Percentiles rank a stretch among this genome's conserved stretches.
phyloP scores from a whole-genome alignment of 1,140 invertebrate genomes.

The honey bee (Apis mellifera) region DNA sequence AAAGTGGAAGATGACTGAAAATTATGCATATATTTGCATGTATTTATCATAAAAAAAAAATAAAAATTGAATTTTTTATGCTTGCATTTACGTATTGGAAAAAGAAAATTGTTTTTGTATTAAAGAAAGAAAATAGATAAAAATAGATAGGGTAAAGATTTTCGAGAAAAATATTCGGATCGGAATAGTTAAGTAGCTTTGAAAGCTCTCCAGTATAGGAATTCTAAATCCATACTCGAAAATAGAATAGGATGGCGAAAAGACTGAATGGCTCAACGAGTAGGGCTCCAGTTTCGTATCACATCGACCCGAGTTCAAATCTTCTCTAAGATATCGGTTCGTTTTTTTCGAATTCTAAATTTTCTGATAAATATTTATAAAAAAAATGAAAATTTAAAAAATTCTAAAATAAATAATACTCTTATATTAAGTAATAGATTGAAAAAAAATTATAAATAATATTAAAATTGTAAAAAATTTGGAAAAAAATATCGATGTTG shows the following conservation, averaged over 20 bases:
- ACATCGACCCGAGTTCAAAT: not conserved
- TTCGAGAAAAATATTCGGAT: constrained; percentile 8
- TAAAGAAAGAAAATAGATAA: no score
- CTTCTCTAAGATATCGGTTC: no score
- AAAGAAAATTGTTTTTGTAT: not conserved
- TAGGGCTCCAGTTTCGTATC: not conserved
- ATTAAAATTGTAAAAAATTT: no score
- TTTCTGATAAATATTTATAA: no score
- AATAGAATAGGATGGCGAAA: not conserved
- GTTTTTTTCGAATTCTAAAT: no score
- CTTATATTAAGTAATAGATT: no score
- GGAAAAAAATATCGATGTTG: not conserved
- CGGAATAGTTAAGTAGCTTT: not conserved
- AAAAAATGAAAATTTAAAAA: no score
- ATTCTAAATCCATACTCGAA: not conserved
- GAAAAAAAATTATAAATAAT: no score
- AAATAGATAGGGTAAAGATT: not conserved
- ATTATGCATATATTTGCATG: not conserved
- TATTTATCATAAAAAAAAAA: not conserved
- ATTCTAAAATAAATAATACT: no score
- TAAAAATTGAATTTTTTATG: not conserved
- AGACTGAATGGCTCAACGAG: not conserved
- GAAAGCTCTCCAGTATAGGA: not conserved
- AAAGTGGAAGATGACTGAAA: no score
- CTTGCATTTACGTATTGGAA: not conserved